These are phyloP conservation scores for Suillia variegata DNA, from an alignment of 2,888 invertebrate species.

Conservation along the genomic window DNA sequence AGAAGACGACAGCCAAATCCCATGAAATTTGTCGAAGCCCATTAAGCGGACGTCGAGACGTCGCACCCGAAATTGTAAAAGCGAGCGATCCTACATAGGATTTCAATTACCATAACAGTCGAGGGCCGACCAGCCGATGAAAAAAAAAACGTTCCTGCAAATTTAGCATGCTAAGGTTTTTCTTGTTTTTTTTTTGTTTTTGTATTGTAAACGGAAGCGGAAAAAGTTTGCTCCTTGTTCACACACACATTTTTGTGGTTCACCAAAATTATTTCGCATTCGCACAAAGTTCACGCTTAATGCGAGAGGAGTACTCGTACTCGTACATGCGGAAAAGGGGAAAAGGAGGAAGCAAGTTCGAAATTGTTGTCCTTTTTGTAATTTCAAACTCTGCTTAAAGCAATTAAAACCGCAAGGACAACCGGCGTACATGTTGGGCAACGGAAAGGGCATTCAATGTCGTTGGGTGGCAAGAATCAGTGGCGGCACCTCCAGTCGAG, in stretches of 20 bases:
- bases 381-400: not conserved
- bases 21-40: slow-evolving; percentile 24
- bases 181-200: slow-evolving; percentile 7
- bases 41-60: slow-evolving; percentile 7
- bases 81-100: slow-evolving; percentile 17
- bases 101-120: slow-evolving; percentile 28
- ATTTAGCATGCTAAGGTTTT: not conserved
- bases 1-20: slow-evolving; percentile 41
- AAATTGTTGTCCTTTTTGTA: not conserved
- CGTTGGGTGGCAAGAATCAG: not conserved
- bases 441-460: not conserved
- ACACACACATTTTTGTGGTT: slow-evolving; percentile 45
- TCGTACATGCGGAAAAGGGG: too few species aligned
- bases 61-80: not conserved
- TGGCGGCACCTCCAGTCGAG: too few species aligned
- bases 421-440: not conserved
- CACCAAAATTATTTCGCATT: slow-evolving; percentile 43
- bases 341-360: not conserved
- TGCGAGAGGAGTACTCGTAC: too few species aligned
- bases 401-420: slow-evolving; percentile 11
- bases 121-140: not conserved
- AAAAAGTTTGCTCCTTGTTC: not conserved
- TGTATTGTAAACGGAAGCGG: slow-evolving; percentile 20
- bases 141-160: not conserved
- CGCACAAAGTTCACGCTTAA: not conserved